Conservation (phyloP, 2,113 vertebrate species). For the Python bivittatus region DNA sequence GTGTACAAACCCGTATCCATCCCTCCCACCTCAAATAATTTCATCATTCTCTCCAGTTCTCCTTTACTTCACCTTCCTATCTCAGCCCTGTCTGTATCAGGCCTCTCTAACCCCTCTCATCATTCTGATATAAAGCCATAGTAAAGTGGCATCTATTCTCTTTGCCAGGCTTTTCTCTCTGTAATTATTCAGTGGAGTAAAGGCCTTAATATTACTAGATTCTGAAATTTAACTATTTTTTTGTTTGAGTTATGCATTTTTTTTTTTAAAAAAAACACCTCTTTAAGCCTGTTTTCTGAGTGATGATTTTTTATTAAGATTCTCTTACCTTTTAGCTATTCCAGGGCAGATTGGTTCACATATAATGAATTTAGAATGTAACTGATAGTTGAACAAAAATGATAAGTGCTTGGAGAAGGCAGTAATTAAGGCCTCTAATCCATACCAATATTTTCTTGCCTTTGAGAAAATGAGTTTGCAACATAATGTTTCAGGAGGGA, state of each 20-base stretch:
- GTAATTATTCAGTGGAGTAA: not conserved
- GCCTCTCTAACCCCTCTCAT: not conserved
- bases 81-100: not conserved
- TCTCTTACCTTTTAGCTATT: not conserved
- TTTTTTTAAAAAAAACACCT: not conserved
- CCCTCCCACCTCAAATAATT: not conserved
- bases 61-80: not conserved
- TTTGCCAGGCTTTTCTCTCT: not conserved
- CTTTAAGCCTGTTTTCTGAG: not conserved
- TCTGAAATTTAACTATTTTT: not conserved
- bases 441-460: not conserved
- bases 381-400: not conserved
- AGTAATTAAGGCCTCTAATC: not conserved
- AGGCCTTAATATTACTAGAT: not conserved
- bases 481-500: not conserved
- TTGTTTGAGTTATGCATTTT: not conserved
- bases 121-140: not conserved
- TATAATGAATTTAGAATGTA: not conserved
- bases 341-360: not conserved
- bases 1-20: not conserved
- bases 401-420: not conserved
- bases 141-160: not conserved
- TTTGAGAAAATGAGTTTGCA: not conserved
- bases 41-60: not conserved
- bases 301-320: not conserved